Evolutionary conservation across 2,113 vertebrate species (phyloP).

Genomic region (Equus przewalskii): DNA sequence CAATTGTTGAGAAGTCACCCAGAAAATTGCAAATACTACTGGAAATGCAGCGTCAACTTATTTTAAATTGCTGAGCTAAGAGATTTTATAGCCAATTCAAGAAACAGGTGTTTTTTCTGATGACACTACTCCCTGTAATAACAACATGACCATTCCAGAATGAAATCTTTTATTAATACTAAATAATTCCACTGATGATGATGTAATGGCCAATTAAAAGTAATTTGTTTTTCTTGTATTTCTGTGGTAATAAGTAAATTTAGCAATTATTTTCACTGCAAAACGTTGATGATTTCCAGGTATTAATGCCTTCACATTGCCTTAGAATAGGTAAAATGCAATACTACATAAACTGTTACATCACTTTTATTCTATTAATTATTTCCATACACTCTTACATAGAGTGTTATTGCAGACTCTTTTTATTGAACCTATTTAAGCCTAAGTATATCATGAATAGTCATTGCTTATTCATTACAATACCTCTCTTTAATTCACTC

Average conservation of each 20-base stretch:
- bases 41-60: slow-evolving; percentile 39
- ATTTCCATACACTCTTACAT: slow-evolving; percentile 51
- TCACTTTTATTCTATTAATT: slow-evolving; percentile 55
- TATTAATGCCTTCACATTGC: slow-evolving; percentile 29
- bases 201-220: slow-evolving; percentile 54
- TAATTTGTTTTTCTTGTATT: not conserved
- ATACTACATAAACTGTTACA: slow-evolving; percentile 24
- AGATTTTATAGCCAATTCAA: slow-evolving; percentile 65
- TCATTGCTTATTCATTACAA: not conserved
- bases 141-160: slow-evolving; percentile 35
- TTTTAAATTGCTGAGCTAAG: slow-evolving; percentile 66
- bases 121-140: not conserved
- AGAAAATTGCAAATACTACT: slow-evolving; percentile 65
- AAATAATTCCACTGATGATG: slow-evolving; percentile 55
- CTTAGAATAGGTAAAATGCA: slow-evolving; percentile 56
- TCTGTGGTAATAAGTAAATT: not conserved
- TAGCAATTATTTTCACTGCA: slow-evolving; percentile 43
- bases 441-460: not conserved
- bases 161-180: slow-evolving; percentile 62
- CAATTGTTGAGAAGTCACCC: slow-evolving; percentile 64
- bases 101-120: slow-evolving; percentile 23
- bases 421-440: slow-evolving; percentile 25
- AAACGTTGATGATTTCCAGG: slow-evolving; percentile 43
- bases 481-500: not conserved
- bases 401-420: not conserved